A percentile compares a stretch with the other conserved stretches of the same genome.
Conservation (phyloP, 2,113 vertebrate genomes). For the Amia ocellicauda region DNA sequence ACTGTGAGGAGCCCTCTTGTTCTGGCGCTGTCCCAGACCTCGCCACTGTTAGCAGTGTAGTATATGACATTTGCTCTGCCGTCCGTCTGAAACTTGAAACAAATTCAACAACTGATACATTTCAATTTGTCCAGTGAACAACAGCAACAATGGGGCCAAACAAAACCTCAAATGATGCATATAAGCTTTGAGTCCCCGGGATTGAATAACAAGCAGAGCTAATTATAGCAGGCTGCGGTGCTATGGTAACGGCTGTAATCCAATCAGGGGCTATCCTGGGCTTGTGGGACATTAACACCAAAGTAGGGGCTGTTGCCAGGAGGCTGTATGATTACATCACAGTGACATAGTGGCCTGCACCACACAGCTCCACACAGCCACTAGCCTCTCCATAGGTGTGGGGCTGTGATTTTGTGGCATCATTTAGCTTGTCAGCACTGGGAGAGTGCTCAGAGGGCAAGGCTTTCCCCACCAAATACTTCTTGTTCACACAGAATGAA, state of each 20-base stretch:
- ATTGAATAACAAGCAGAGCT: constrained; percentile 31
- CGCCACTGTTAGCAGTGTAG: constrained; percentile 1
- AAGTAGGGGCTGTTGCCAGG: constrained; percentile 14
- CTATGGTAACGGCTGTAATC: constrained; percentile 34
- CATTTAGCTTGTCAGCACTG: no score
- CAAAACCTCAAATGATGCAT: constrained; percentile 26
- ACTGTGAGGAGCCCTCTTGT: constrained; percentile 6
- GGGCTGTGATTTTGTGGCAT: no score
- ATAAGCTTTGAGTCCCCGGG: constrained; percentile 21
- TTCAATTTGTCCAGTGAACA: constrained; percentile 9
- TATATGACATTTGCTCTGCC: constrained; percentile 14
- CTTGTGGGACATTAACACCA: constrained; percentile 4
- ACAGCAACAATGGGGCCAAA: constrained; percentile 8
- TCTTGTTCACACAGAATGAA: no score
- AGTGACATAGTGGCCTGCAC: not conserved
- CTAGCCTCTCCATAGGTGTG: not conserved
- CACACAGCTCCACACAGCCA: not conserved
- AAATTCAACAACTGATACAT: constrained; percentile 16
- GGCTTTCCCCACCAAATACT: no score
- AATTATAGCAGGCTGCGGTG: constrained; percentile 26
- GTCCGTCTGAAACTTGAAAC: constrained; percentile 21
- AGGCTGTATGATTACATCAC: constrained; percentile 27
- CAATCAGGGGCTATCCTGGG: constrained; percentile 28
- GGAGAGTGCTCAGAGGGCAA: no score
- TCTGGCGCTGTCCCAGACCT: constrained; percentile 14